Conservation (phyloP, 2,113 vertebrate species). For the Aptenodytes patagonicus region DNA sequence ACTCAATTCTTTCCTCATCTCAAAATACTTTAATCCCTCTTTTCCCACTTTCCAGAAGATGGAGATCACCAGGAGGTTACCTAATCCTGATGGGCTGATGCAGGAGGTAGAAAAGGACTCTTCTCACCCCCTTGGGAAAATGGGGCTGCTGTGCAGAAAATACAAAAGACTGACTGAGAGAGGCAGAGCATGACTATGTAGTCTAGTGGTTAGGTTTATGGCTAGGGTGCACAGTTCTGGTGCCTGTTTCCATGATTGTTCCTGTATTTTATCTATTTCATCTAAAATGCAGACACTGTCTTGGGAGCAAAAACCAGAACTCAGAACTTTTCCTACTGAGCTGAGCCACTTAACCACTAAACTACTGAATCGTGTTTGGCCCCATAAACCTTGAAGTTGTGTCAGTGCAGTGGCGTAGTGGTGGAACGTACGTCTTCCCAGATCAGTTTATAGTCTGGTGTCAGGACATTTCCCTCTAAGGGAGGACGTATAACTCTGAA, state of each 20-base stretch:
- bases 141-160: neutral
- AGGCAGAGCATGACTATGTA: neutral
- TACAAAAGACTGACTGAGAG: neutral
- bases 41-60: neutral
- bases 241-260: neutral
- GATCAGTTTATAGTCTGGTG: neutral
- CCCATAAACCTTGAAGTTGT: neutral
- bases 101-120: neutral
- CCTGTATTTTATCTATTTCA: neutral
- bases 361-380: rapidly evolving
- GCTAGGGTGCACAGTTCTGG: neutral
- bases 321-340: neutral
- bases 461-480: neutral
- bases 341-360: neutral
- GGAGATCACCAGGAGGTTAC: neutral
- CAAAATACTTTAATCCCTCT: neutral
- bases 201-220: neutral
- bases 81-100: neutral
- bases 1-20: neutral
- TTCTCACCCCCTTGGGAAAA: neutral
- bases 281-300: neutral
- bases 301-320: neutral
- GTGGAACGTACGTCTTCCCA: rapidly evolving
- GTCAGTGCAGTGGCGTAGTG: neutral
- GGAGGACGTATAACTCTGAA: neutral